phyloP scores from a whole-genome alignment of 2,797 vertebrate genomes.

The Paramormyrops hopkinsi region DNA sequence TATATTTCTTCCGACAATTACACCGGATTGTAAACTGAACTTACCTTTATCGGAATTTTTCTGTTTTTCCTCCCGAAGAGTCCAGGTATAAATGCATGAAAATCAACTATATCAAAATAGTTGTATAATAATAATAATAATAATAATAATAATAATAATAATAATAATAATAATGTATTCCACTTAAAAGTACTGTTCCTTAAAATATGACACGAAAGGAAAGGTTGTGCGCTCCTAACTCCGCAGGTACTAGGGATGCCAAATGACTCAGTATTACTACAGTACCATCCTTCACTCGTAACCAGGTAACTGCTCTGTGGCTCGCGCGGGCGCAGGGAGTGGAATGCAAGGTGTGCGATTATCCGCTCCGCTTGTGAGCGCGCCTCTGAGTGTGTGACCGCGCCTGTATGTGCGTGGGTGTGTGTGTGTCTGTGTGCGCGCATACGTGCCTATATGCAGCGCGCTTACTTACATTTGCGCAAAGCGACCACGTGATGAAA shows the following conservation, averaged over 20 bases:
- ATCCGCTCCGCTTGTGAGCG: constrained; percentile 6
- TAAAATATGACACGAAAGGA: background rate
- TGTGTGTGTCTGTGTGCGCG: background rate
- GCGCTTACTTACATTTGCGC: background rate
- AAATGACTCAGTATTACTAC: background rate
- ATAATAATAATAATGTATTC: background rate
- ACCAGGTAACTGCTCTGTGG: constrained; percentile 18
- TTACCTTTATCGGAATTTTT: background rate
- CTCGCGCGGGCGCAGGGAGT: background rate
- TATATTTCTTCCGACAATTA: background rate
- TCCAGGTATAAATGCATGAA: background rate
- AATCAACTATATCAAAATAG: background rate
- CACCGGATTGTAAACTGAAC: background rate
- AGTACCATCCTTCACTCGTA: constrained; percentile 9
- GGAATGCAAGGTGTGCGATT: background rate
- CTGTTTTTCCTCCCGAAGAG: background rate
- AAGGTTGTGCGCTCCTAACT: background rate
- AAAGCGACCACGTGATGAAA: background rate
- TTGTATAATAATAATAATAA: background rate
- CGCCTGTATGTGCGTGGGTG: background rate
- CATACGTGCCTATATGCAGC: background rate
- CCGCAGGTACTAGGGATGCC: background rate
- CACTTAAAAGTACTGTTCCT: background rate
- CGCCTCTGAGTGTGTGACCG: background rate
- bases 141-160: background rate